Evolutionary conservation across 2,888 invertebrate species (phyloP).

Genomic region (Macrophya alboannulata): DNA sequence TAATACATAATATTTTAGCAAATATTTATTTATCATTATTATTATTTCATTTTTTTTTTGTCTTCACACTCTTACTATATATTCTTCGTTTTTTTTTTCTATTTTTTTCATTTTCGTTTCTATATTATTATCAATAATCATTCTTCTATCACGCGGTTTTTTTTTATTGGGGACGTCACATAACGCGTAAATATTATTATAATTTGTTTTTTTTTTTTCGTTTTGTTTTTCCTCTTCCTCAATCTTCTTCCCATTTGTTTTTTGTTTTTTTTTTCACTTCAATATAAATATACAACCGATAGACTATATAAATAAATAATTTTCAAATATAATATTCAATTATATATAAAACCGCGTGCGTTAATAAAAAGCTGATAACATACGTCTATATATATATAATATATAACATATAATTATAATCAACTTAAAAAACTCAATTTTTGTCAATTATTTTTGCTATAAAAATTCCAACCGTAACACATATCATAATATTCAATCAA

Average conservation of each 20-base stretch:
- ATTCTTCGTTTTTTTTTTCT: slow-evolving; percentile 47
- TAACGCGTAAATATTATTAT: slow-evolving; percentile 69
- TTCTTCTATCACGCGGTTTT: slow-evolving; percentile 58
- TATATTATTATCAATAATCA: slow-evolving; percentile 35
- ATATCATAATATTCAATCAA: slow-evolving; percentile 1
- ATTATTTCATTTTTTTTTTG: slow-evolving; percentile 35
- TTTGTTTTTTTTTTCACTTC: neutral
- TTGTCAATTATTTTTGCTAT: neutral
- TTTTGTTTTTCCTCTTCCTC: neutral
- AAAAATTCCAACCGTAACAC: neutral
- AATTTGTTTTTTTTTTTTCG: slow-evolving; percentile 61
- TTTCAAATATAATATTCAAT: slow-evolving; percentile 68
- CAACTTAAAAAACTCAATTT: neutral
- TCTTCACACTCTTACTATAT: slow-evolving; percentile 44
- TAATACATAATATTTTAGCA: slow-evolving; percentile 1
- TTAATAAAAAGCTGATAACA: neutral
- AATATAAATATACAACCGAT: slow-evolving; percentile 75
- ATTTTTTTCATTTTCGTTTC: slow-evolving; percentile 30
- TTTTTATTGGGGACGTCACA: slow-evolving; percentile 60
- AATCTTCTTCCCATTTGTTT: neutral
- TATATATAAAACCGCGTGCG: slow-evolving; percentile 31
- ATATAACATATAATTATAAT: neutral
- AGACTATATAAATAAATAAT: slow-evolving; percentile 78
- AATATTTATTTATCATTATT: slow-evolving; percentile 46
- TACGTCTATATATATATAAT: neutral